A percentile compares a stretch with the other conserved stretches of the same genome.
phyloP scores from a whole-genome alignment of 2,888 invertebrate species.

The Teleogryllus oceanicus region DNA sequence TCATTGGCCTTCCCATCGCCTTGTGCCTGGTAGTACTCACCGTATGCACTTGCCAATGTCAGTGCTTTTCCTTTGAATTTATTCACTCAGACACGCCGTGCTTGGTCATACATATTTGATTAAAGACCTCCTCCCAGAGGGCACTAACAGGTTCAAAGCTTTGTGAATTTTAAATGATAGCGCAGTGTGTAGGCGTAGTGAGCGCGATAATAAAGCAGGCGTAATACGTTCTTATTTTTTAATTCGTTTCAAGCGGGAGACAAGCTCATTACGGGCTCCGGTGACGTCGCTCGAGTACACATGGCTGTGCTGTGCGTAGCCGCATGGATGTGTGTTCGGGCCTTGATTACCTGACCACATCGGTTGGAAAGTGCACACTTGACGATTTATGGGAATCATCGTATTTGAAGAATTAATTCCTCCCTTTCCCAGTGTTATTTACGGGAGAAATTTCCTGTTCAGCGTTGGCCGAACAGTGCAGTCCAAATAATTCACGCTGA shows the following conservation, averaged over 20 bases:
- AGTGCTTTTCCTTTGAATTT: conserved; percentile 6
- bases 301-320: no score
- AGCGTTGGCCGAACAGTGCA: no score
- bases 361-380: no score
- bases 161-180: conserved; percentile 4
- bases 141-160: conserved; percentile 18
- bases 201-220: conserved; percentile 6
- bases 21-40: neutral
- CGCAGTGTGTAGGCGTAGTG: conserved; percentile 2
- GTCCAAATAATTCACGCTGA: no score
- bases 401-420: no score
- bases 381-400: no score
- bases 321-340: no score
- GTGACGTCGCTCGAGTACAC: neutral
- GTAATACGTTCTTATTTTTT: conserved; percentile 4
- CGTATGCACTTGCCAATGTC: neutral
- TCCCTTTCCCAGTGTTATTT: no score
- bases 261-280: neutral
- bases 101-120: conserved; percentile 4
- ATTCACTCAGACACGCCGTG: conserved; percentile 8
- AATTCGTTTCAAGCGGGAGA: neutral
- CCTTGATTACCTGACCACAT: no score
- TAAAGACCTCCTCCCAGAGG: conserved; percentile 11
- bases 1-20: no score
- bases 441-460: no score